phyloP scores from a whole-genome alignment of 64 coral and sea anemone species.

The Montipora foliosa region DNA sequence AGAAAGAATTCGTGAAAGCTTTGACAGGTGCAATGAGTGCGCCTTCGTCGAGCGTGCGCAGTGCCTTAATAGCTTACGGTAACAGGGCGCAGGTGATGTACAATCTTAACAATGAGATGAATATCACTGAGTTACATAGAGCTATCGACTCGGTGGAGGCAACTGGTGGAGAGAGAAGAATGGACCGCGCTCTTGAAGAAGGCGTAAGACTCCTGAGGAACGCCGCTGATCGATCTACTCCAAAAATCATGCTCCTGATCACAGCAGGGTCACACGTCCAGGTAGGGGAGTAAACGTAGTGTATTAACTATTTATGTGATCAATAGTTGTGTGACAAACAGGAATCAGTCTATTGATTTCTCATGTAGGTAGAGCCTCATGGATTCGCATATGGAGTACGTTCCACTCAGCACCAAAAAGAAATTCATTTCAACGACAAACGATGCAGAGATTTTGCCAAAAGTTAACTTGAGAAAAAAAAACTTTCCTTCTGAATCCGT shows the following conservation, averaged over 20 bases:
- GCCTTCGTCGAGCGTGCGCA: neutral
- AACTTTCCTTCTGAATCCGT: too few relatives aligned
- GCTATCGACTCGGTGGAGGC: slow-evolving; percentile 22
- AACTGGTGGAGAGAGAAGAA: slow-evolving; percentile 40
- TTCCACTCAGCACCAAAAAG: too few relatives aligned
- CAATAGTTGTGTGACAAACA: too few relatives aligned
- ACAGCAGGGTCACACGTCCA: slow-evolving; percentile 36
- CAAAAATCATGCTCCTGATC: slow-evolving; percentile 53
- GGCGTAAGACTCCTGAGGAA: slow-evolving; percentile 3
- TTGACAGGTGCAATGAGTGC: slow-evolving; percentile 21
- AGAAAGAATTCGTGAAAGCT: slow-evolving; percentile 49
- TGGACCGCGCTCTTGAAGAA: slow-evolving; percentile 33
- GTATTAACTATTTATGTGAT: too few relatives aligned
- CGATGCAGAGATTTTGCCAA: too few relatives aligned
- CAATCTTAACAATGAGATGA: slow-evolving; percentile 17
- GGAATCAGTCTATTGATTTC: too few relatives aligned
- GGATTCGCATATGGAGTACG: too few relatives aligned
- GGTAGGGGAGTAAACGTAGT: neutral
- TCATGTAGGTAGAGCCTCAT: too few relatives aligned
- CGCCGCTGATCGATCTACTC: neutral
- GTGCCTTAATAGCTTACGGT: slow-evolving; percentile 51
- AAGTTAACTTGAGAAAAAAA: too few relatives aligned
- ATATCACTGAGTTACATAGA: neutral
- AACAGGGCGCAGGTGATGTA: slow-evolving; percentile 22
- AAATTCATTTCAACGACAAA: too few relatives aligned